Conservation (phyloP, 2,888 invertebrate genomes). For the Agrilus mali region DNA sequence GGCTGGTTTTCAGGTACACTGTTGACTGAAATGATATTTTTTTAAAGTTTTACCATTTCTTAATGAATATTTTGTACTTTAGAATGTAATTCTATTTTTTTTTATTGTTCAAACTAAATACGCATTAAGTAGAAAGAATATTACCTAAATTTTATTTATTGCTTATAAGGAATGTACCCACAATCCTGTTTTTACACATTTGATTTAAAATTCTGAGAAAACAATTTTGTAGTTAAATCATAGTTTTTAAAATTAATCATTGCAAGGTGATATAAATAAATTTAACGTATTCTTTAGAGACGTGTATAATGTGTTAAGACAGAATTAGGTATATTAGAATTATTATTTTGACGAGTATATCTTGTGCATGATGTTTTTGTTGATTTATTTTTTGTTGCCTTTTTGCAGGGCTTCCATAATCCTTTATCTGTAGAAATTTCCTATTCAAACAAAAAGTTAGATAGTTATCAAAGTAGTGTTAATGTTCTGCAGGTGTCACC, state of each 20-base stretch:
- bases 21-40: no score
- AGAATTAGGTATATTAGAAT: neutral
- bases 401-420: constrained; percentile 21
- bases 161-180: no score
- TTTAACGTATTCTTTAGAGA: no score
- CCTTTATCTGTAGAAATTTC: constrained; percentile 26
- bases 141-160: no score
- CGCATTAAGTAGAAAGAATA: neutral
- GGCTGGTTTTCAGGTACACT: constrained; percentile 25
- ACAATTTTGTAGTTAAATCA: no score
- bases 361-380: neutral
- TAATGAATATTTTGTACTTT: neutral
- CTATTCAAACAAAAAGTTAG: constrained; percentile 23
- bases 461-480: constrained; percentile 27
- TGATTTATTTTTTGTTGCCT: neutral
- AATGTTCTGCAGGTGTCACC: constrained; percentile 27
- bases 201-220: no score
- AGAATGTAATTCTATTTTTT: neutral
- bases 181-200: no score
- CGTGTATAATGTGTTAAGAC: no score
- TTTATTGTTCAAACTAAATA: neutral
- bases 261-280: no score
- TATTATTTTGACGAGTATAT: neutral
- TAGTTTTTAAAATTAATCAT: no score
- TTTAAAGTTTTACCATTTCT: neutral